Evolutionary conservation across 2,113 vertebrate species (phyloP), one percentile per base, ranked within the genome.

Genomic region (Passer montanus): DNA sequence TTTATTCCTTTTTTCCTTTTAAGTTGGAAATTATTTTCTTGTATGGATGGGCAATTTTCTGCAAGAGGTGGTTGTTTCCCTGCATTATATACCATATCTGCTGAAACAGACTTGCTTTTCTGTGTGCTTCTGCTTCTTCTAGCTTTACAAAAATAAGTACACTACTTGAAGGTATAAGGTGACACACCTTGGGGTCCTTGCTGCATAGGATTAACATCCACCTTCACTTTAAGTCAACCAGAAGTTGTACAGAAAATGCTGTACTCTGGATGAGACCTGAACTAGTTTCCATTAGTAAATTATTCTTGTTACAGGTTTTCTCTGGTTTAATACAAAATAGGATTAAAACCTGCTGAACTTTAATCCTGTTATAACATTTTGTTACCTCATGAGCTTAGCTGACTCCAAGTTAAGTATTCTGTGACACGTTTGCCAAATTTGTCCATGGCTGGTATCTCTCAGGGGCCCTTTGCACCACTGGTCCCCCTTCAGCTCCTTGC

Each of bases 371-470:
- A 31, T 15, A 62, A 35, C 33, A 44, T 77, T 86, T 85, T 66
- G 14, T 86, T 91, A 27, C 66, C 63, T 92, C 33, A 3, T 37
- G 17, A 43, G 46, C 27, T 62, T 76, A 43, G 23, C n/a, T 88
- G 50, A 50, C 46, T 88, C 74, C 24, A 82, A 31, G 26, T 35
- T 43, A 58, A n/a, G 30, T 53, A 12, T 74, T 90, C 23, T 49
- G 15, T 62, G 43, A 13, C 15, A 58, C 58, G 6, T 69, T 94
- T 85, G 62, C 53, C 37, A 44, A 53, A 46, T 24, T 41, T 20
- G 6, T 53, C 23, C 7, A 0, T 55, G 37, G 2, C 21, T 2
- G 3, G 16, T 33, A 3, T 56, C 53, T 64, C 0, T 1, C 55
- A 30, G 49, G n/a, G n/a, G n/a, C n/a, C n/a, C n/a, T n/a, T 46